Base-by-base conservation (phyloP, 2,113 vertebrate genomes). In the Galeopterus variegatus region DNA sequence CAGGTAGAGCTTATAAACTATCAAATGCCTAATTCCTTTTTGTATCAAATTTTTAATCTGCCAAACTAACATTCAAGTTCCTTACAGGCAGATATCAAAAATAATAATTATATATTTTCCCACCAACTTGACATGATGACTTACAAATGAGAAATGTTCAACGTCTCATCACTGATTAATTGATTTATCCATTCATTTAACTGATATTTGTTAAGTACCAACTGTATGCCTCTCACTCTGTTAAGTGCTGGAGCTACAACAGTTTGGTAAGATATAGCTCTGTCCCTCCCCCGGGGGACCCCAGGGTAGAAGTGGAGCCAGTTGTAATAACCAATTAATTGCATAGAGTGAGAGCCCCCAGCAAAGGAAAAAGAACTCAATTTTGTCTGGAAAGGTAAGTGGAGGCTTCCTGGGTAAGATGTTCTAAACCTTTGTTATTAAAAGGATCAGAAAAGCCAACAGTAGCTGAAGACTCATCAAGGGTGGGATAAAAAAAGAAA, bases 321-420 rank as follows among this genome's bases (percentile, higher is more conserved):
- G 1, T 12, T 84, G 45, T 48, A 94, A 60, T 50, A 83, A 75
- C 2, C 48, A 92, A 64, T 31, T 26, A 65, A 56, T 45, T 36
- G 60, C 13, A 76, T 18, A 72, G 13, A 28, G 6, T 54, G n/a
- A 62, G n/a, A 54, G 26, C 21, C 7, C 1, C 3, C 26, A 84
- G 33, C 8, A 76, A 84, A 77, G 14, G 15, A 94, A 82, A 65
- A 15, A 50, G 2, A 92, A 87, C 18, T n/a, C 21, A 64, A 45
- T 23, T 93, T 24, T 92, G 5, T 41, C 52, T 96, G 18, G 26
- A 80, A 85, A 96, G 54, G 14, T 41, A 96, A 90, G 7, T 52
- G 28, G 41, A n/a, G 6, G 0, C 7, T 93, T 97, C 31, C 48
- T 83, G 17, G 58, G 24, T 84, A 28, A 54, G 31, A 87, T 64